These are phyloP conservation scores for Dallia pectoralis DNA, from an alignment of 2,797 vertebrate species.

Conservation along the genomic window DNA sequence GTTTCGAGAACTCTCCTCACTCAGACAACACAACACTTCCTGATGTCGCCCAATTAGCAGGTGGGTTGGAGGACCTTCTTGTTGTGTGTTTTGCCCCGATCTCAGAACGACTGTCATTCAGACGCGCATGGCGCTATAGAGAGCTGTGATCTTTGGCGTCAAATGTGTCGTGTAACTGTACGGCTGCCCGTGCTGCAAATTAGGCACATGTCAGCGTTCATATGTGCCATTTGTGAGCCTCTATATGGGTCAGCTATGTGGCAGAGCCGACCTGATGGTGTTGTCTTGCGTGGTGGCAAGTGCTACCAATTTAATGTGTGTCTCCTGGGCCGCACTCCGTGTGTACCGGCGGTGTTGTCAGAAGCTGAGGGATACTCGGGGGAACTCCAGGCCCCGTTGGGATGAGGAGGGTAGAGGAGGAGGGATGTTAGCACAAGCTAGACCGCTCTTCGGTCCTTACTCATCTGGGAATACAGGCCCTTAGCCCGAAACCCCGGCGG, in stretches of 20 bases:
- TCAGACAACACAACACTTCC: too few relatives aligned
- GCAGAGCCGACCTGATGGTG: neutral
- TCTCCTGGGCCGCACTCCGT: conserved; percentile 19
- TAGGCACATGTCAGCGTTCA: too few relatives aligned
- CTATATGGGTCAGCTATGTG: neutral
- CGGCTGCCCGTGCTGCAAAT: too few relatives aligned
- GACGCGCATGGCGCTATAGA: too few relatives aligned
- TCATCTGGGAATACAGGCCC: conserved; percentile 6
- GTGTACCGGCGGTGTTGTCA: neutral
- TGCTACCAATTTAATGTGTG: neutral
- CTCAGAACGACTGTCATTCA: too few relatives aligned
- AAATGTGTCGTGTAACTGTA: too few relatives aligned
- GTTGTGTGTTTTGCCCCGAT: too few relatives aligned
- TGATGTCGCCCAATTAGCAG: too few relatives aligned
- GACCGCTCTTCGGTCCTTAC: neutral
- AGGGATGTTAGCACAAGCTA: neutral
- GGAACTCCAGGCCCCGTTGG: conserved; percentile 1
- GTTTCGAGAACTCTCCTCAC: too few relatives aligned
- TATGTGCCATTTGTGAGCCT: too few relatives aligned
- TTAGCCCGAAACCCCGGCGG: conserved; percentile 31
- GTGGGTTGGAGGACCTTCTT: too few relatives aligned
- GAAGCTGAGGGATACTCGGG: neutral
- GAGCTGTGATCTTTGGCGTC: too few relatives aligned
- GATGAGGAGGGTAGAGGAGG: neutral
- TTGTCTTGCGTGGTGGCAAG: neutral